These are phyloP conservation scores for Phaetusa simplex DNA, from an alignment of 2,113 vertebrate genomes.

Conservation along the genomic window DNA sequence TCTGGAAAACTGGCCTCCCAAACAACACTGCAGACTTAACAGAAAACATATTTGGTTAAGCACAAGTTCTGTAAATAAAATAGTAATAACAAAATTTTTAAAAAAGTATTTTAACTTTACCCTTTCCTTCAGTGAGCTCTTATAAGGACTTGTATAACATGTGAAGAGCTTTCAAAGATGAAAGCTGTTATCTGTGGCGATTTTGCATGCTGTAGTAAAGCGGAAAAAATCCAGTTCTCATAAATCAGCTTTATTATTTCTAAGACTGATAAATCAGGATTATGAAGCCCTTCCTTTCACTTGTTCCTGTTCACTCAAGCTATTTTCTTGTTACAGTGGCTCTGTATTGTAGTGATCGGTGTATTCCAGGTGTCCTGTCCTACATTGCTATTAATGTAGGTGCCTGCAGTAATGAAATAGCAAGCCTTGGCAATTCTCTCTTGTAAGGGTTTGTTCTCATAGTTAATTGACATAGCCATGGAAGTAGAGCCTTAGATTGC, in stretches of 20 bases:
- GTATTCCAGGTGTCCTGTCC: neutral
- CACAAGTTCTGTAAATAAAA: neutral
- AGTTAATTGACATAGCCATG: conserved; percentile 12
- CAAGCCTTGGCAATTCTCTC: neutral
- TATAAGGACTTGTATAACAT: neutral
- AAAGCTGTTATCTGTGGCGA: neutral
- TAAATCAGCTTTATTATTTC: neutral
- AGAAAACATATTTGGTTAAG: neutral
- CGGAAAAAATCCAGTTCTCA: neutral
- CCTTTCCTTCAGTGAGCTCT: neutral
- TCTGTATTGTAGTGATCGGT: neutral
- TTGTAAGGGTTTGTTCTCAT: conserved; percentile 10
- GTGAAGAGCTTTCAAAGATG: neutral
- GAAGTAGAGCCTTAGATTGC: neutral
- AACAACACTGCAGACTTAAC: neutral
- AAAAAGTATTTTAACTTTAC: neutral
- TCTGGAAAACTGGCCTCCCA: neutral
- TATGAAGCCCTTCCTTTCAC: neutral
- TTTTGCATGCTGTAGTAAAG: neutral
- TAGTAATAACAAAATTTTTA: neutral
- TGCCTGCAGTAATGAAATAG: neutral
- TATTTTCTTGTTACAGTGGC: neutral
- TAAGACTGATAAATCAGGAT: neutral
- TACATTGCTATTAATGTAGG: neutral
- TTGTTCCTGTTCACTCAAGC: neutral